phyloP scores from a whole-genome alignment of 2,797 vertebrate species.

The Syndactyla subalaris region DNA sequence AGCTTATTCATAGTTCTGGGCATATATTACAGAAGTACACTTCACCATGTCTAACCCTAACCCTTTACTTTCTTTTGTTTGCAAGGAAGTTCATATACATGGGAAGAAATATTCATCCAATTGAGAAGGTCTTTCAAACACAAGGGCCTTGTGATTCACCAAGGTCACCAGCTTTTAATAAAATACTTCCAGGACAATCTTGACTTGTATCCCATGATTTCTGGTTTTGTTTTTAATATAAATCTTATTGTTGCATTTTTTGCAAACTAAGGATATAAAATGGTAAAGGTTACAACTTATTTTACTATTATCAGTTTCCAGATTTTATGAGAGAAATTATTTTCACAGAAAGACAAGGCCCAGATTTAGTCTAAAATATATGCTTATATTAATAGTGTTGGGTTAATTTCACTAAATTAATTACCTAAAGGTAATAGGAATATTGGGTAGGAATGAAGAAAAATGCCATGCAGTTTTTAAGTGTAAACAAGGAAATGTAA shows the following conservation, averaged over 20 bases:
- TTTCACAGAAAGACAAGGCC: background rate
- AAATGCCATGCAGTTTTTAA: background rate
- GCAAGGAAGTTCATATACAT: background rate
- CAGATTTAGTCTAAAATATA: background rate
- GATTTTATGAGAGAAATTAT: background rate
- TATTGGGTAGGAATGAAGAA: background rate
- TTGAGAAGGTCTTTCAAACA: background rate
- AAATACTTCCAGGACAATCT: background rate
- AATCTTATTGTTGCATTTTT: background rate
- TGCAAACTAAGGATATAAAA: background rate
- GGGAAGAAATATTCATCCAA: background rate
- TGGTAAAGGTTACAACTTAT: background rate
- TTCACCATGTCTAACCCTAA: background rate
- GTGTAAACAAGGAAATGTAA: background rate
- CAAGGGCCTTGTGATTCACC: background rate
- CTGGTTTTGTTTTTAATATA: background rate
- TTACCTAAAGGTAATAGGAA: background rate
- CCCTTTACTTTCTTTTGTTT: background rate
- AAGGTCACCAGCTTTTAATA: background rate
- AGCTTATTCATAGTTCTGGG: background rate
- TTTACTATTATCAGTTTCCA: background rate
- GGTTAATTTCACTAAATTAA: background rate
- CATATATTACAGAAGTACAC: background rate
- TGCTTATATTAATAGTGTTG: background rate
- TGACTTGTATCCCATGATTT: background rate